Base-by-base conservation (phyloP, 2,113 vertebrate species). In the Tupaia chinensis region DNA sequence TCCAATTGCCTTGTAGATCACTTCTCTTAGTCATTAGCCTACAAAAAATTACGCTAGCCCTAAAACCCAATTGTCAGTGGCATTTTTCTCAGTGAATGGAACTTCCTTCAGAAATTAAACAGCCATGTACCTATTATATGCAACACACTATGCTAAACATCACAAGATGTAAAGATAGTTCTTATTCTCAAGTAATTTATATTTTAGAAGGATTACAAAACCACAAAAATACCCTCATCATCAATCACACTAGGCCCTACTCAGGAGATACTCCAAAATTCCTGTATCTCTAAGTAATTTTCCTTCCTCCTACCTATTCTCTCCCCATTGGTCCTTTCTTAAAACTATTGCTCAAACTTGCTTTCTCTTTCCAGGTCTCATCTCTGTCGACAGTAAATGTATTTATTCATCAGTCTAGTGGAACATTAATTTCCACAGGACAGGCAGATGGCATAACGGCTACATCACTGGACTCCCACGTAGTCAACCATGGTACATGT, bases 301-400 rank as follows among this genome's bases (percentile, higher is more conserved):
- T 23, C 92, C 61, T 60, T 54, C 56, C 34, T 90, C 11, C 17
- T 20, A 32, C n/a, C 25, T 20, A 54, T 61, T 23, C 9, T 79
- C 44, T 69, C 19, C 34, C n/a, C 9, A 14, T 23, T 1, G 5
- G 7, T 68, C 77, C 76, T 73, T 76, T 88, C 32, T 79, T 89
- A 92, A 92, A 86, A 82, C 44, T 61, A 66, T 10, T 44, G 53
- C 58, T 89, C 76, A 89, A 92, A 78, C 25, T 63, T 84, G 72
- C 22, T 73, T 76, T 9, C 65, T 68, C 56, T 20, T n/a, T 60
- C 73, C 34, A 91, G 1, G 27, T 9, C 34, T 69, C 23, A 7
- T 77, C 44, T 82, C 25, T 66, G 60, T 93, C 8, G 19, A 34
- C 0, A 86, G 7, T 7, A 91, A n/a, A 10, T 72, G 15, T 69